These are phyloP conservation scores for Punctoribates punctum DNA, from an alignment of 2,888 invertebrate species.

Conservation along the genomic window DNA sequence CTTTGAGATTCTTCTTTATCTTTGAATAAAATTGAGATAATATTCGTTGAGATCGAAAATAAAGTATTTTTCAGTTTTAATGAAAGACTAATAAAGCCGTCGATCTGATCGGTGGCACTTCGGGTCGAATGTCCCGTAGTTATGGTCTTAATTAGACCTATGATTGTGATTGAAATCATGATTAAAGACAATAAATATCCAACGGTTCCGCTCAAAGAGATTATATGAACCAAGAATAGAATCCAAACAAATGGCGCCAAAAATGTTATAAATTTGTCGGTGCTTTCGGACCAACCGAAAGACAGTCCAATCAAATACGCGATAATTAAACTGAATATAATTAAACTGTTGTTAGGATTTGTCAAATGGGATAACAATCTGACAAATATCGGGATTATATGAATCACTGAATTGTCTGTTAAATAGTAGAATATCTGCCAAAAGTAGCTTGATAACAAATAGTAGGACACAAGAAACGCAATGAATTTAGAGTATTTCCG, in stretches of 20 bases:
- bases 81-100: neutral
- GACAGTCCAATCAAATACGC: slow-evolving; percentile 69
- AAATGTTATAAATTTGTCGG: slow-evolving; percentile 59
- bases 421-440: neutral
- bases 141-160: slow-evolving; percentile 59
- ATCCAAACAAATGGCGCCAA: slow-evolving; percentile 71
- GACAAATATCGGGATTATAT: neutral
- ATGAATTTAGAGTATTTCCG: slow-evolving; percentile 32
- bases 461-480: neutral
- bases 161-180: slow-evolving; percentile 63
- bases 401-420: neutral
- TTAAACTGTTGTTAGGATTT: slow-evolving; percentile 52
- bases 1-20: neutral
- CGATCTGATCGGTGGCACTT: slow-evolving; percentile 9
- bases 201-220: slow-evolving; percentile 69
- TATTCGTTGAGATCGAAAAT: neutral
- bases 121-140: neutral
- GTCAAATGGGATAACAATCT: slow-evolving; percentile 10
- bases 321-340: slow-evolving; percentile 66
- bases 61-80: neutral
- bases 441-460: slow-evolving; percentile 4
- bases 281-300: slow-evolving; percentile 70
- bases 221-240: slow-evolving; percentile 68
- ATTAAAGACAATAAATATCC: slow-evolving; percentile 70
- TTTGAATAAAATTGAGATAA: neutral